A percentile compares a stretch with the other conserved stretches of the same genome.
These are phyloP conservation scores for Odontothrips loti DNA, from an alignment of 2,888 invertebrate genomes.

Conservation along the genomic window DNA sequence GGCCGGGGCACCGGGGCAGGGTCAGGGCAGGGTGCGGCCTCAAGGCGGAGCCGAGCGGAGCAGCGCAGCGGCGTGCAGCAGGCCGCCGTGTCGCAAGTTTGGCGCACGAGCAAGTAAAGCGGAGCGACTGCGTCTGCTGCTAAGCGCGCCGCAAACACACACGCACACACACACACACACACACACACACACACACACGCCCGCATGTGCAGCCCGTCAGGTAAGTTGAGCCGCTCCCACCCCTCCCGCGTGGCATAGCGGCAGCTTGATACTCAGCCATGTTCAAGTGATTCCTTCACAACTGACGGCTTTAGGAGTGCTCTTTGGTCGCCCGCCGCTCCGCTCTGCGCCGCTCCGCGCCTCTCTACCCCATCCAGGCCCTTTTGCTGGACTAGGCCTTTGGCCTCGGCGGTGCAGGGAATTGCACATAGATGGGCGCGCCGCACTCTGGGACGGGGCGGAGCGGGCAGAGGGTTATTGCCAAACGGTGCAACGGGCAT, in stretches of 20 bases:
- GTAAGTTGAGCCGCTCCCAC: neutral
- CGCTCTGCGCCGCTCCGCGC: neutral
- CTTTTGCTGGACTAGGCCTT: neutral
- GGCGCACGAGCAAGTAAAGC: neutral
- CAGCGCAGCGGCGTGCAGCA: neutral
- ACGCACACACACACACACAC: neutral
- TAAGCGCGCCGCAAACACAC: neutral
- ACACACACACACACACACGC: neutral
- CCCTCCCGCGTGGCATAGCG: neutral
- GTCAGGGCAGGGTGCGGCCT: neutral
- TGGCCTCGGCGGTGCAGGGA: neutral
- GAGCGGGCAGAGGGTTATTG: neutral
- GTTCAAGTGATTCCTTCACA: neutral
- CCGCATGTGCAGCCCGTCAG: neutral
- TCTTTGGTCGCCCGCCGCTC: neutral
- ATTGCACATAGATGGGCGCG: neutral
- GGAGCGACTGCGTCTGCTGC: neutral
- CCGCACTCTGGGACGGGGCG: neutral
- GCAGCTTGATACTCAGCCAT: neutral
- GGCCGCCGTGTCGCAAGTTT: neutral
- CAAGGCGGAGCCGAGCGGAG: neutral
- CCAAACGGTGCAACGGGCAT: neutral
- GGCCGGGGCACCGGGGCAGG: too few relatives aligned
- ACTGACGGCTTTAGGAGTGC: too few relatives aligned
- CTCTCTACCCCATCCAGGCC: neutral